Base-by-base conservation (phyloP, 2,113 vertebrate genomes). In the Reinhardtius hippoglossoides region DNA sequence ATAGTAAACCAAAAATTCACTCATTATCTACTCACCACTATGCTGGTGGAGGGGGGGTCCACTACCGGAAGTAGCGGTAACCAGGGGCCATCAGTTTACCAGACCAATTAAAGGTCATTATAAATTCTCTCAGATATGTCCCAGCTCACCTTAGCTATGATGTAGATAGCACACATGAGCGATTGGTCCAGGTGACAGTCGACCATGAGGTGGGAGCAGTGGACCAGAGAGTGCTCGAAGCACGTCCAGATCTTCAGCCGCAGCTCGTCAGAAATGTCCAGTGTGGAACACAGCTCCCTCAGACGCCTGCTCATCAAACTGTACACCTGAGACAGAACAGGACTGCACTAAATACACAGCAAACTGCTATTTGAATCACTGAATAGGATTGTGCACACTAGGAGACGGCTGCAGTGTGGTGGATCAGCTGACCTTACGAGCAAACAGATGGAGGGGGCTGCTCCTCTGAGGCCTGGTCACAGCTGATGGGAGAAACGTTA, bases 171-270 rank as follows among this genome's bases (percentile, higher is more conserved):
- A 23, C 82, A 89, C 81, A 98, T 93, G 0, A 99, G 95, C 5
- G 97, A 95, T 68, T 98, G 96, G 91, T 99, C 97, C 90, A 99
- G 76, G 70, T 88, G 84, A n/a, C 58, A 64, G 78, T 97, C 95
- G 81, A 91, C 94, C 96, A 97, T 96, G 18, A 98, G 91, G 65
- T 95, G 94, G 59, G 94, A 88, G 87, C 94, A 96, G 56, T 96
- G 92, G 76, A 98, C 94, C 89, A 98, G 80, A 0, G 96, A 97
- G 87, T 95, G 93, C 72, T 98, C 97, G 66, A 99, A 98, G 71
- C 96, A 96, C 0, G 97, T 98, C 98, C 98, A 99, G 72, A 99
- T 97, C 89, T 97, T 97, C 67, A 93, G 89, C 61, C 95, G 91
- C 82, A 96, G 79, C 42, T 97, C 97, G 44, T 94, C 92, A 46